phyloP scores from a whole-genome alignment of 1,140 invertebrate species.

The Hesperophylax magnus region DNA sequence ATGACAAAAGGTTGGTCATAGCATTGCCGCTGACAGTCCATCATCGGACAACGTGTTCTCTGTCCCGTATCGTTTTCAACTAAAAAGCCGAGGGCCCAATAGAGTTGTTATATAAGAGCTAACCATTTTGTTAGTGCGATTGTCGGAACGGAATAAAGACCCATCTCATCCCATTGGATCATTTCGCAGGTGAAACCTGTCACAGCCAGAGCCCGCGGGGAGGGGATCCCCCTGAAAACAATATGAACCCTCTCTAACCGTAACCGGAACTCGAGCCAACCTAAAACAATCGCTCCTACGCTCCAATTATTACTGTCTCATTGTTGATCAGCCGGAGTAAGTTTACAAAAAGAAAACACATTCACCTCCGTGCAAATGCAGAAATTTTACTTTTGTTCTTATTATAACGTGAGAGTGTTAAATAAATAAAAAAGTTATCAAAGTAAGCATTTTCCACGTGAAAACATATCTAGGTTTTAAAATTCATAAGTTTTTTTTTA shows the following conservation, averaged over 20 bases:
- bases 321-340: background rate
- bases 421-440: no score
- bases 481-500: no score
- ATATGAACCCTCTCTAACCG: slow-evolving; percentile 9
- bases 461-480: no score
- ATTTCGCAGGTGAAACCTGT: slow-evolving; percentile 44
- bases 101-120: slow-evolving; percentile 40
- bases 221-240: slow-evolving; percentile 3
- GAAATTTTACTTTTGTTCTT: background rate
- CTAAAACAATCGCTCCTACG: slow-evolving; percentile 22
- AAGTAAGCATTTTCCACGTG: no score
- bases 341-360: background rate
- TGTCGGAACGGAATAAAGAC: slow-evolving; percentile 44
- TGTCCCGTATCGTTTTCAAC: slow-evolving; percentile 11
- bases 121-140: slow-evolving; percentile 38
- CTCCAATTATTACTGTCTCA: slow-evolving; percentile 21
- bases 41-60: slow-evolving; percentile 36
- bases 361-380: background rate
- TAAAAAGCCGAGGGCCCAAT: slow-evolving; percentile 26
- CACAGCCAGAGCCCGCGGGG: slow-evolving; percentile 26
- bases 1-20: background rate
- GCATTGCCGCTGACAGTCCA: slow-evolving; percentile 22
- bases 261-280: no score
- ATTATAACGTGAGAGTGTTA: no score
- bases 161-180: slow-evolving; percentile 44